Evolutionary conservation across 2,888 invertebrate species (phyloP), one percentile per base, ranked within the genome.

Genomic region (Monochamus alternatus): DNA sequence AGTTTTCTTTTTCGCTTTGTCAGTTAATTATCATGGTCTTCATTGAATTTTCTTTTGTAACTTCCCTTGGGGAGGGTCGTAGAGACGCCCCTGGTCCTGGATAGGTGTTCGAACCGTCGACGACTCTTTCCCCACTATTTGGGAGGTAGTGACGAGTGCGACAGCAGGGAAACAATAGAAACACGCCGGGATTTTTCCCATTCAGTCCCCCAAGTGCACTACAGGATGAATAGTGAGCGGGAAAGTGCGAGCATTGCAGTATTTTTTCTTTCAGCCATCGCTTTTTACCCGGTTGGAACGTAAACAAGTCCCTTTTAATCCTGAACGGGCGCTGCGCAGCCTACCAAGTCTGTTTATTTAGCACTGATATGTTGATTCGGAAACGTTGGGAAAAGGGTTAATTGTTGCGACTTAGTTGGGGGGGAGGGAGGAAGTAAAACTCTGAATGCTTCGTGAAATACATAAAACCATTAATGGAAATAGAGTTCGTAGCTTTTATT

Each of bases 161-260:
- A 77, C 77, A 75, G 74, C 75, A 52, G 71, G 47, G 52, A 76
- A 75, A 81, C 79, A 81, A 81, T 81, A 68, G 77, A 70, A 67
- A 76, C 73, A 74, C 73, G 75, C 62, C 70, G 52, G 76, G 68
- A 71, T 75, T 78, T 80, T 80, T 74, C 65, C 64, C 71, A 70
- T 69, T 70, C 62, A 55, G 67, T 22, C 72, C 51, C 64, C 43
- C 68, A 73, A 66, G 73, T 73, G 72, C 59, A 65, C 55, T 55
- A 66, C 12, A 22, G 52, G 12, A 65, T 73, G 71, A 69, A 74
- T 75, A 72, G 68, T 43, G 68, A 52, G 59, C 72, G 51, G 58
- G 59, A 75, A 75, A 74, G 70, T 65, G 67, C 73, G 71, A 58
- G 60, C 73, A 66, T 73, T 75, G 65, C 65, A 60, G 64, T 67